A percentile compares a stretch with the other conserved stretches of the same genome.
Evolutionary conservation across 2,113 vertebrate genomes (phyloP).

Genomic region (Sinocyclocheilus anshuiensis): DNA sequence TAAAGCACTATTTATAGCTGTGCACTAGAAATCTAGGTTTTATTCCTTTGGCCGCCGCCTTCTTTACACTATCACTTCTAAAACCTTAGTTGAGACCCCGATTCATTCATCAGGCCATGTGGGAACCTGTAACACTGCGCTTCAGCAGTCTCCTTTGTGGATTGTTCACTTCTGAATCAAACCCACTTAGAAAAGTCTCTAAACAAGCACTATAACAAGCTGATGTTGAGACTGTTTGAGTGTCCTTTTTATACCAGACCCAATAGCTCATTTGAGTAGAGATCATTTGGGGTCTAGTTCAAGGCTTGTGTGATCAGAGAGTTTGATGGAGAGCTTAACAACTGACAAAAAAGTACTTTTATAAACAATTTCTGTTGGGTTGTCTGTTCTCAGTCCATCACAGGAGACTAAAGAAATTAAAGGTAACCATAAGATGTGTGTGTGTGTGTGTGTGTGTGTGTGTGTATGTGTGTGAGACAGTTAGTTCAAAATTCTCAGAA

Average conservation of each 20-base stretch:
- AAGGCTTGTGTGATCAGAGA: background rate
- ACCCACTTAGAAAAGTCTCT: constrained; percentile 5
- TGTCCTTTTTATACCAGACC: background rate
- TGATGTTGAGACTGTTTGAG: background rate
- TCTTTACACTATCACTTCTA: background rate
- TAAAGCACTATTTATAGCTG: background rate
- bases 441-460: background rate
- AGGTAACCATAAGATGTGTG: constrained; percentile 2
- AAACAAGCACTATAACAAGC: background rate
- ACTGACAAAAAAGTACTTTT: background rate
- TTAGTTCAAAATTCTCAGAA: background rate
- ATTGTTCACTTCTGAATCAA: constrained; percentile 7
- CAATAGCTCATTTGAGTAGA: background rate
- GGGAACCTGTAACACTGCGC: background rate
- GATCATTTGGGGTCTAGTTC: background rate
- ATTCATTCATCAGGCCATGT: background rate
- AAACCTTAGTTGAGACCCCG: background rate
- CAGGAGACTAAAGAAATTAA: constrained; percentile 5
- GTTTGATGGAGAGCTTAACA: background rate
- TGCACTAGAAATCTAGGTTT: background rate
- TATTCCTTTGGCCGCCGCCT: background rate
- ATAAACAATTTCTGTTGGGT: background rate
- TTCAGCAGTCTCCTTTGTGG: background rate
- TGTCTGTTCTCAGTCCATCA: constrained; percentile 5
- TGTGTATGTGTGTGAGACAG: background rate